Evolutionary conservation across 2,797 vertebrate genomes (phyloP).

Genomic region (Sebastes hubbsi): DNA sequence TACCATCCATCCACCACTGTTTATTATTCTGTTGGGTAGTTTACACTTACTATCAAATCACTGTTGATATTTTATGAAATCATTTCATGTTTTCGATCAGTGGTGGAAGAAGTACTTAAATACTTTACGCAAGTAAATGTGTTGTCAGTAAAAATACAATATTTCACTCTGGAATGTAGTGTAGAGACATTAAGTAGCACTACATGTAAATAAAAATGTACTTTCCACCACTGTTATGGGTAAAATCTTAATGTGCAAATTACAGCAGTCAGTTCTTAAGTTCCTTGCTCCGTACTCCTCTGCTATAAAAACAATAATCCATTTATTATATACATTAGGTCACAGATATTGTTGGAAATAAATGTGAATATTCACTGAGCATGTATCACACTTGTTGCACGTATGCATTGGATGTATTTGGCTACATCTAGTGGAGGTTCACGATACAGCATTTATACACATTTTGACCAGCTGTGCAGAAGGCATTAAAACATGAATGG

Average conservation of each 20-base stretch:
- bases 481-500: background rate
- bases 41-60: background rate
- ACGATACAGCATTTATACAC: background rate
- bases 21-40: background rate
- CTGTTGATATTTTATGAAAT: background rate
- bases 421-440: conserved; percentile 1
- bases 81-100: background rate
- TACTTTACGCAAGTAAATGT: background rate
- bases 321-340: no score
- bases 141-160: background rate
- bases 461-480: background rate
- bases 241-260: background rate
- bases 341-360: no score
- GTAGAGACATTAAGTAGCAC: no score
- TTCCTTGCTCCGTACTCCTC: no score
- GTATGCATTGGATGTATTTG: background rate
- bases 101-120: background rate
- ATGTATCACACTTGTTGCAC: no score
- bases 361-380: background rate
- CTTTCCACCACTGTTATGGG: background rate
- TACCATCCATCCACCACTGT: background rate
- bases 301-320: no score
- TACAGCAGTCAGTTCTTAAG: background rate
- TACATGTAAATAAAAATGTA: no score
- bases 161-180: no score